Conservation (phyloP, 2,113 vertebrate species). For the Prunella fulvescens region DNA sequence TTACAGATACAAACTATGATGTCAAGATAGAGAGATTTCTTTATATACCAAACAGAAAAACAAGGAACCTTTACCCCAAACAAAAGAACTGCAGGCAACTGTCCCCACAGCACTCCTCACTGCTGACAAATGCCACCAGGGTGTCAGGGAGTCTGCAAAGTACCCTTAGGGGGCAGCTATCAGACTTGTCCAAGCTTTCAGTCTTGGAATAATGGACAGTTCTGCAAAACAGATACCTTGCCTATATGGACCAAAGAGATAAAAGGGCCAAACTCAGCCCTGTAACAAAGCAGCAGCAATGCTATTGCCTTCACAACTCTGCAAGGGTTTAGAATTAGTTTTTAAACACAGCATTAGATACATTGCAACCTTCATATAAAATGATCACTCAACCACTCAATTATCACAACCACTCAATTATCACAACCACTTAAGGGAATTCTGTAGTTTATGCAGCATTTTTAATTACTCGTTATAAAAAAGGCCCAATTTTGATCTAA, state of each 20-base stretch:
- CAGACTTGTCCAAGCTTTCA: background rate
- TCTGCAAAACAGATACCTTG: background rate
- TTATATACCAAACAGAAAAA: background rate
- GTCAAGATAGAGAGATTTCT: background rate
- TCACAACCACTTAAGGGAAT: background rate
- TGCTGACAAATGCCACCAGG: background rate
- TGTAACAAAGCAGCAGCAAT: background rate
- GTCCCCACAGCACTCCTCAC: background rate
- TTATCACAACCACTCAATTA: background rate
- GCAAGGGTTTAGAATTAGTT: background rate
- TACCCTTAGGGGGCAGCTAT: background rate
- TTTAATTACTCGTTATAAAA: slow-evolving; percentile 4
- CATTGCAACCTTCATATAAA: background rate
- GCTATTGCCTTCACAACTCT: background rate
- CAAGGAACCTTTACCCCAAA: background rate
- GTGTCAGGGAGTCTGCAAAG: background rate
- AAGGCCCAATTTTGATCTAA: background rate
- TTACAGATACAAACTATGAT: background rate
- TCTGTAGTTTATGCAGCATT: background rate
- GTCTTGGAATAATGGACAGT: background rate
- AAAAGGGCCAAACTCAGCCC: background rate
- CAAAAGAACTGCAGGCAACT: background rate
- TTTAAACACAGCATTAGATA: background rate
- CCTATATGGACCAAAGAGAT: background rate
- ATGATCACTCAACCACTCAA: background rate